A percentile compares a stretch with the other conserved stretches of the same genome.
Evolutionary conservation across 2,113 vertebrate species (phyloP).

Genomic region (Paracanthobrama guichenoti): DNA sequence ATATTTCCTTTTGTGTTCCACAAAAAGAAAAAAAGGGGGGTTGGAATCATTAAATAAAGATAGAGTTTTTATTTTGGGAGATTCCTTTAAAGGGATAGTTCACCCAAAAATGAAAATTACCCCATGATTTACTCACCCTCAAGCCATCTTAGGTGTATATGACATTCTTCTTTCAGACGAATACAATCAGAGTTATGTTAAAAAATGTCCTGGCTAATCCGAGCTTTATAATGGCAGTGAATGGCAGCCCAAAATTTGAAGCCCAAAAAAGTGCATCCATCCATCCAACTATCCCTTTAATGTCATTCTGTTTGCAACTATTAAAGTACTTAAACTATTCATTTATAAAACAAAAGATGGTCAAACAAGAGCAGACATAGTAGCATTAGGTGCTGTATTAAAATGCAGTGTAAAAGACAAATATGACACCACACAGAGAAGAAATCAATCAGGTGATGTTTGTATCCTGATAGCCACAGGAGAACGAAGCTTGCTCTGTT

Average conservation of each 20-base stretch:
- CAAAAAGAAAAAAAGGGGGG: not conserved
- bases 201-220: too few relatives aligned
- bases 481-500: not conserved
- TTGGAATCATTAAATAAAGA: not conserved
- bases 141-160: too few relatives aligned
- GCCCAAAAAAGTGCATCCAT: too few relatives aligned
- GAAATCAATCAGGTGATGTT: conserved; percentile 10
- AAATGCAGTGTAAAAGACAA: not conserved
- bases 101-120: too few relatives aligned
- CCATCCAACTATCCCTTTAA: not conserved
- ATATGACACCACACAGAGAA: not conserved
- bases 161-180: too few relatives aligned
- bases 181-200: too few relatives aligned
- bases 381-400: not conserved
- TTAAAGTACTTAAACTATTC: not conserved
- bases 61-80: not conserved
- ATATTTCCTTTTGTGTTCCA: not conserved
- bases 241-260: too few relatives aligned
- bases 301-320: not conserved
- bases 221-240: too few relatives aligned
- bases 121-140: too few relatives aligned
- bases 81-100: not conserved
- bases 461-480: not conserved
- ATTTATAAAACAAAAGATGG: not conserved
- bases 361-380: not conserved